These are phyloP conservation scores for Tympanoctomys barrerae DNA, from an alignment of 2,797 vertebrate genomes.

Conservation along the genomic window DNA sequence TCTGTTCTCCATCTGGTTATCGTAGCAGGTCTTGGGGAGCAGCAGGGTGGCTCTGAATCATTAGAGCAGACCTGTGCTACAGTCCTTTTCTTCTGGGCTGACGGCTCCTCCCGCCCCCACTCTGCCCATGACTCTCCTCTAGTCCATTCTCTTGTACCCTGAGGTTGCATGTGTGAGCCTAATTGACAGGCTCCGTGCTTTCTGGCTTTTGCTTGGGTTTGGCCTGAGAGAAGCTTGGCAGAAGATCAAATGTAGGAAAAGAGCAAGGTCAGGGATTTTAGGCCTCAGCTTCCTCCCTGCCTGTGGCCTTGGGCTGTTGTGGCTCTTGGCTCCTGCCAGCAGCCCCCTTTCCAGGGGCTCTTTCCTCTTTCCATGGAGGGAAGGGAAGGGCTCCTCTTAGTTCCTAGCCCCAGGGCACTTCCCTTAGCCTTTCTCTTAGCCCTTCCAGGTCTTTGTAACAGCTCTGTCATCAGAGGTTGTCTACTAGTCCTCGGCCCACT, in stretches of 20 bases:
- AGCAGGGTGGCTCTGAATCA: not conserved
- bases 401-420: not conserved
- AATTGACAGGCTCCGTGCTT: not conserved
- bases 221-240: not conserved
- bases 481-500: fast-evolving
- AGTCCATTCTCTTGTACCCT: not conserved
- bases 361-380: not conserved
- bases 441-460: not conserved
- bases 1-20: not conserved
- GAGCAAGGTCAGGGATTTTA: not conserved
- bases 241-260: not conserved
- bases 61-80: fast-evolving
- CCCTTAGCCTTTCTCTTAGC: not conserved
- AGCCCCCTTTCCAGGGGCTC: not conserved
- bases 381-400: not conserved
- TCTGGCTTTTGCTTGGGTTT: not conserved
- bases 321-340: not conserved
- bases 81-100: not conserved
- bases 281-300: not conserved
- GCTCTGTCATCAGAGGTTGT: not conserved
- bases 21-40: not conserved
- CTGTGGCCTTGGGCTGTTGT: not conserved
- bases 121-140: not conserved
- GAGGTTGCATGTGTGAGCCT: not conserved
- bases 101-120: not conserved